These are phyloP conservation scores for Lordiphosa andalusiaca DNA, from an alignment of 2,888 invertebrate genomes.

Conservation along the genomic window DNA sequence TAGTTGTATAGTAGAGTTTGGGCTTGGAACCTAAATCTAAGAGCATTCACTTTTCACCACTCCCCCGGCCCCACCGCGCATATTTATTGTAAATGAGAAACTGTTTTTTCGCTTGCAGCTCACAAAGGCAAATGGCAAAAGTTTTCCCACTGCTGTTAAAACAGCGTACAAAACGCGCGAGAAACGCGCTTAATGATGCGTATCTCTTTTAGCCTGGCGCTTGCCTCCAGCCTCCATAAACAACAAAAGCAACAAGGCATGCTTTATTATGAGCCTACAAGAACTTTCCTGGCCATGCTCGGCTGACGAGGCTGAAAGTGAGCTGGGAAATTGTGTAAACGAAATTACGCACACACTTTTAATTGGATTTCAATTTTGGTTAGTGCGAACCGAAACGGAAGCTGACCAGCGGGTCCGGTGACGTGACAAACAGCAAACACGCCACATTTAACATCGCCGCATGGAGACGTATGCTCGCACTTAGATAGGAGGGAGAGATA, in stretches of 20 bases:
- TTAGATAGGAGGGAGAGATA: constrained; percentile 34
- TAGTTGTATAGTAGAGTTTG: too few species aligned
- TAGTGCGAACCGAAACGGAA: constrained; percentile 45
- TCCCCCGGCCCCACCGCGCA: neutral
- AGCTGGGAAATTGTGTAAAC: constrained; percentile 52
- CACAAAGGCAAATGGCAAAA: constrained; percentile 10
- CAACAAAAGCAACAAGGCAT: constrained; percentile 67
- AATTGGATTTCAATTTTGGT: constrained; percentile 56
- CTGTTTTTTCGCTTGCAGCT: neutral
- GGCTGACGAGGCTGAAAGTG: constrained; percentile 62
- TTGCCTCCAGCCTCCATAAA: constrained; percentile 57
- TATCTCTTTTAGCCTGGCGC: constrained; percentile 44
- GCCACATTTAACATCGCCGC: constrained; percentile 52
- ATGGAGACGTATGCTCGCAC: constrained; percentile 21
- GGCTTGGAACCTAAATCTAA: neutral
- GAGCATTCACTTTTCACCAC: neutral
- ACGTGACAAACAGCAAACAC: constrained; percentile 53
- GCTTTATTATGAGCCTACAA: constrained; percentile 46
- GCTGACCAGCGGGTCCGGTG: constrained; percentile 37
- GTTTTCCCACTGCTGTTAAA: constrained; percentile 24
- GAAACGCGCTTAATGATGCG: constrained; percentile 65
- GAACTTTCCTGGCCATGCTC: constrained; percentile 55
- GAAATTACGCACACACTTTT: constrained; percentile 66
- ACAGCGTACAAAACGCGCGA: constrained; percentile 44
- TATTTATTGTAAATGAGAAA: neutral